These are phyloP conservation scores for Oncorhynchus tshawytscha DNA, from an alignment of 2,113 vertebrate genomes.

Conservation along the genomic window DNA sequence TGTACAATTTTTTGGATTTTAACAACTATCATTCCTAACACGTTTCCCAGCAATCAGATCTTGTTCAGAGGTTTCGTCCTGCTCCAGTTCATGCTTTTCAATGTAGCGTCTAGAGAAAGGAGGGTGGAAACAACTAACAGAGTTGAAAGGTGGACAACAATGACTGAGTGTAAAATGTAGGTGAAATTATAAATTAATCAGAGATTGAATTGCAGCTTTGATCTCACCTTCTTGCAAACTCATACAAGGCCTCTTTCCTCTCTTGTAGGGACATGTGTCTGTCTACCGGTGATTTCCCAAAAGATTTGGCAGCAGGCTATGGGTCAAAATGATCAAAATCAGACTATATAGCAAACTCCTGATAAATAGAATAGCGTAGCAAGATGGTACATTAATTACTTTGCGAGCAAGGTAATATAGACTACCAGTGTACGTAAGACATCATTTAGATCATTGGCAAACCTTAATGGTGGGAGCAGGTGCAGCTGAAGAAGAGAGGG, in stretches of 20 bases:
- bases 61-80: conserved; percentile 65
- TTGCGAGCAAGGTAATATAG: too few relatives aligned
- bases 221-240: conserved; percentile 90
- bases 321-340: conserved; percentile 28
- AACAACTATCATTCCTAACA: conserved; percentile 34
- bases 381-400: too few relatives aligned
- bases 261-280: conserved; percentile 95
- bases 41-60: conserved; percentile 24
- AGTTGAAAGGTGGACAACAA: not conserved
- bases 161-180: too few relatives aligned
- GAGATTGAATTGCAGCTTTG: too few relatives aligned
- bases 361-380: not conserved
- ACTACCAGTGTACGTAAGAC: not conserved
- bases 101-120: conserved; percentile 68
- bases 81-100: conserved; percentile 73
- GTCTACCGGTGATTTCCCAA: conserved; percentile 86
- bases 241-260: conserved; percentile 89
- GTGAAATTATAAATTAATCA: too few relatives aligned
- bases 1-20: conserved; percentile 48
- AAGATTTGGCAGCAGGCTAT: conserved; percentile 77
- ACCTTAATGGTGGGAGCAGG: conserved; percentile 66
- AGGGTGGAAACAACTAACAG: not conserved
- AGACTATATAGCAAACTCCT: not conserved
- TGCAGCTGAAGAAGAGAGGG: conserved; percentile 26
- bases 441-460: not conserved